A percentile compares a stretch with the other conserved stretches of the same genome.
Conservation (phyloP, 1,140 invertebrate genomes). For the Drosophila sturtevanti region DNA sequence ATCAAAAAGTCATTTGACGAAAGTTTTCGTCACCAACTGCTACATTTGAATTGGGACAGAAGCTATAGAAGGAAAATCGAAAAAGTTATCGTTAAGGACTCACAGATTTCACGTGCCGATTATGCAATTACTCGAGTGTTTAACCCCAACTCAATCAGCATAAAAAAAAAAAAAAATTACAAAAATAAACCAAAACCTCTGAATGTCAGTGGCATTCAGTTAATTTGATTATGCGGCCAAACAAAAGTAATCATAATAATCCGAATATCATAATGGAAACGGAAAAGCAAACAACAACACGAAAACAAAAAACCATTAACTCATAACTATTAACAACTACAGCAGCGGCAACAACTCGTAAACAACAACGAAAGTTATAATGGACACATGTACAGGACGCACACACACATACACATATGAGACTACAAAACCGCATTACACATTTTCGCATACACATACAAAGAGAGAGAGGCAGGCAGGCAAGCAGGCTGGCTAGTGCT, state of each 20-base stretch:
- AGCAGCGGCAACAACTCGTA: slow-evolving; percentile 60
- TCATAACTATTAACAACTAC: slow-evolving; percentile 76
- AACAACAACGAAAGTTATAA: slow-evolving; percentile 77
- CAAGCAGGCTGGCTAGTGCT: slow-evolving; percentile 20
- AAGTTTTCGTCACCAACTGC: slow-evolving; percentile 9
- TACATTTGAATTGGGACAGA: neutral
- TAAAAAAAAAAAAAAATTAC: slow-evolving; percentile 21
- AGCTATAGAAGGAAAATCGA: neutral
- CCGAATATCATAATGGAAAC: slow-evolving; percentile 70
- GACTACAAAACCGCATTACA: slow-evolving; percentile 61
- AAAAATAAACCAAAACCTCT: slow-evolving; percentile 23
- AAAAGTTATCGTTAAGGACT: slow-evolving; percentile 27
- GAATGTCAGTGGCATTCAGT: slow-evolving; percentile 57
- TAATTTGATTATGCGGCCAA: slow-evolving; percentile 76
- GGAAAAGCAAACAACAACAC: slow-evolving; percentile 43
- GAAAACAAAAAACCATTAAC: slow-evolving; percentile 73
- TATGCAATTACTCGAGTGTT: slow-evolving; percentile 52
- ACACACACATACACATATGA: slow-evolving; percentile 20
- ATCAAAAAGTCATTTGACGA: slow-evolving; percentile 67
- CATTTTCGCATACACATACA: slow-evolving; percentile 16
- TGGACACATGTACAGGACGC: slow-evolving; percentile 69
- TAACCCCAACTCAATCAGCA: slow-evolving; percentile 18
- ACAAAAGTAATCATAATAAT: slow-evolving; percentile 78
- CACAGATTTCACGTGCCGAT: slow-evolving; percentile 34
- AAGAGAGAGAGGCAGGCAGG: slow-evolving; percentile 23